phyloP scores from a whole-genome alignment of 2,797 vertebrate genomes.

The Cyclura pinguis region DNA sequence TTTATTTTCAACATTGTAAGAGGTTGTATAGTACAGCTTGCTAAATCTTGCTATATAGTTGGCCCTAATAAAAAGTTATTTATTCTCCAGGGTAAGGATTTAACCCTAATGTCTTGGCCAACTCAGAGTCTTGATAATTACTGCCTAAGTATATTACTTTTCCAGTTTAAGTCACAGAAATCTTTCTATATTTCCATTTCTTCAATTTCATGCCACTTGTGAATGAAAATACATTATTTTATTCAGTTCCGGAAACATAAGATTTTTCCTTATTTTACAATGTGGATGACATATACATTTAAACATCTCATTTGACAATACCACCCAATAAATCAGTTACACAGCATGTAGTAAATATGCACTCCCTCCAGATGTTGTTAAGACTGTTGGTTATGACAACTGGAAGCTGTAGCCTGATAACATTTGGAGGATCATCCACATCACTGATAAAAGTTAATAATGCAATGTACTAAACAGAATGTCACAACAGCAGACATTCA shows the following conservation, averaged over 20 bases:
- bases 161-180: neutral
- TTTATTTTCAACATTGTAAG: constrained; percentile 9
- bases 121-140: neutral
- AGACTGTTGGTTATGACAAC: too few relatives aligned
- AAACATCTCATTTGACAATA: neutral
- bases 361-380: too few relatives aligned
- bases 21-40: neutral
- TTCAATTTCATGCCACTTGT: neutral
- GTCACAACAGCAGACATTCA: too few relatives aligned
- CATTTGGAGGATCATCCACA: too few relatives aligned
- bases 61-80: constrained; percentile 34
- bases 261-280: neutral
- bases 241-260: neutral
- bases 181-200: neutral
- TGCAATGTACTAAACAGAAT: too few relatives aligned
- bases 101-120: neutral
- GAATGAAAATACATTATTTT: neutral
- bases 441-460: too few relatives aligned
- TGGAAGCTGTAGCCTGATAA: too few relatives aligned
- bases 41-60: constrained; percentile 16
- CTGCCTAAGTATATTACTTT: neutral
- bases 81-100: neutral
- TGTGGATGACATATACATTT: constrained; percentile 6
- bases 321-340: neutral
- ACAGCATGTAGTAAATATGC: neutral